Base-by-base conservation (phyloP, 2,113 vertebrate genomes). In the Pluvialis apricaria region DNA sequence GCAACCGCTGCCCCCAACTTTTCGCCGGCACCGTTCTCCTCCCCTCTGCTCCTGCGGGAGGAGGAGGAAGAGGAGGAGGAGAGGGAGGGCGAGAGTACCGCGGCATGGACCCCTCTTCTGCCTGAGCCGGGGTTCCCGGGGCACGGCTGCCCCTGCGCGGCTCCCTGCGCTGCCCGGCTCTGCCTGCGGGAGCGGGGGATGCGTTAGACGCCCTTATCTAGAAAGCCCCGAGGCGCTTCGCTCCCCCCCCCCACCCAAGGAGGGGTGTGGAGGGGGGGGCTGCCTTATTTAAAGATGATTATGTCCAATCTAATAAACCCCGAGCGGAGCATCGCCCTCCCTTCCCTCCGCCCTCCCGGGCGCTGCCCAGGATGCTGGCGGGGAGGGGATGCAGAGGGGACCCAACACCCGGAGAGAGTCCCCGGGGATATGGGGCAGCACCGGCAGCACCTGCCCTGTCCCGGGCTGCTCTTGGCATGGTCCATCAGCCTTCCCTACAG, bases 281-380 rank as follows among this genome's bases (percentile, higher is more conserved):
- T 97, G 96, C 95, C 95, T 92, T 97, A 94, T 95, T 94, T 92
- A 96, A 97, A 96, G 97, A 98, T 95, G 96, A 97, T 97, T 97
- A 98, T 98, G 97, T 97, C 98, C 98, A 97, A 97, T 94, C 97
- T 97, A 97, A 95, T 98, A 97, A 98, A 97, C 96, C 94, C 93
- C 61, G 91, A 90, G 85, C 88, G 95, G 96, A 97, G 96, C 97
- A 95, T 98, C 97, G 95, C 97, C 97, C 97, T 97, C 91, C 92
- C 92, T 91, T 93, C 90, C 92, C 92, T 94, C 95, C 96, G 69
- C 94, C 95, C 73, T 92, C 92, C 61, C 75, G 13, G 88, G 88
- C 68, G 52, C 92, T 96, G 94, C 94, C 77, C 93, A 95, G 88
- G 93, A 94, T 93, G 83, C 91, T 68, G 90, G 76, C 57, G 38